Evolutionary conservation across 2,888 invertebrate genomes (phyloP).

Genomic region (Cheilosia grossa): DNA sequence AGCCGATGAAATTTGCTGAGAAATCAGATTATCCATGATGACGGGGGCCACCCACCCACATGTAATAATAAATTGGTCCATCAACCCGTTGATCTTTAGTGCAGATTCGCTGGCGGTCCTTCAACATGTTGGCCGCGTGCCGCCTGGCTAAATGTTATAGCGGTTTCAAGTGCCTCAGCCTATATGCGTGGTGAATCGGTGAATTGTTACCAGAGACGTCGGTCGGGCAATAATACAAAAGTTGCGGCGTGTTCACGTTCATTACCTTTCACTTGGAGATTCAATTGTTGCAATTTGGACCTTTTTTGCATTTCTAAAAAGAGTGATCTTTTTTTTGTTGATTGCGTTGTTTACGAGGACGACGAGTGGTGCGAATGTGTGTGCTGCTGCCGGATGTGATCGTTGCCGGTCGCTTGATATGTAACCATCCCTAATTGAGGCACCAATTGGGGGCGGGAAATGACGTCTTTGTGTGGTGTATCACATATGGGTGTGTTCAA

Average conservation of each 20-base stretch:
- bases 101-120: slow-evolving; percentile 32
- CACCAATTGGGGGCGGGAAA: slow-evolving; percentile 16
- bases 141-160: slow-evolving; percentile 5
- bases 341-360: slow-evolving; percentile 22
- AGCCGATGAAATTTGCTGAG: slow-evolving; percentile 73
- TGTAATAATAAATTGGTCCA: slow-evolving; percentile 71
- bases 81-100: slow-evolving; percentile 58
- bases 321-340: neutral
- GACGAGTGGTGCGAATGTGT: slow-evolving; percentile 28
- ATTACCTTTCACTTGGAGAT: slow-evolving; percentile 68
- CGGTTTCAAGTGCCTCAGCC: neutral
- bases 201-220: slow-evolving; percentile 59
- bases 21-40: slow-evolving; percentile 71
- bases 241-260: slow-evolving; percentile 44
- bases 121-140: slow-evolving; percentile 21
- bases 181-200: slow-evolving; percentile 65
- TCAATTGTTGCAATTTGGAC: slow-evolving; percentile 60
- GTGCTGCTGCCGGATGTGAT: slow-evolving; percentile 62
- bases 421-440: slow-evolving; percentile 62
- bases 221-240: slow-evolving; percentile 57
- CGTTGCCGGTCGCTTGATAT: slow-evolving; percentile 36
- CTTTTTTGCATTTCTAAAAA: slow-evolving; percentile 36
- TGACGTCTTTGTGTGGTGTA: neutral
- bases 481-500: neutral
- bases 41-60: slow-evolving; percentile 71